These are phyloP conservation scores for Bellardia bayeri DNA, from an alignment of 2,888 invertebrate species.

Conservation along the genomic window DNA sequence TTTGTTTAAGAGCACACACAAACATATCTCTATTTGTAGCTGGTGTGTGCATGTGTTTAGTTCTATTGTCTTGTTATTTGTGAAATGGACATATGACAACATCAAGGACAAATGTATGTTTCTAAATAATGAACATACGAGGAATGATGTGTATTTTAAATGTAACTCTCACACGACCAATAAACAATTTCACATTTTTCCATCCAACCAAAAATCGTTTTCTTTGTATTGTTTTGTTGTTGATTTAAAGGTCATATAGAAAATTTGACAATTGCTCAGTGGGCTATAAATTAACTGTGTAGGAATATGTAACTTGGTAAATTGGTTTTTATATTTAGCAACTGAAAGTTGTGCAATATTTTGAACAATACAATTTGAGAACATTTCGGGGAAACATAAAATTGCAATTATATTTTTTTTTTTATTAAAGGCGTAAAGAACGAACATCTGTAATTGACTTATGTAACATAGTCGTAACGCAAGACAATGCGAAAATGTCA, in stretches of 20 bases:
- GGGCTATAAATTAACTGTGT: not conserved
- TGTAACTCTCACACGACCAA: slow-evolving; percentile 5
- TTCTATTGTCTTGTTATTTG: not conserved
- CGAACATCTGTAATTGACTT: too few species aligned
- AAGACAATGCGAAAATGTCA: too few species aligned
- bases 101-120: slow-evolving; percentile 19
- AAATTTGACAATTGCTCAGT: slow-evolving; percentile 17
- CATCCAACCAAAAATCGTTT: not conserved
- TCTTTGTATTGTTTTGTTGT: not conserved
- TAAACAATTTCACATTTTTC: slow-evolving; percentile 1
- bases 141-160: not conserved
- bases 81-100: slow-evolving; percentile 17
- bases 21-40: too few species aligned
- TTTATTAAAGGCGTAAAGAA: too few species aligned
- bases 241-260: not conserved
- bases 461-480: too few species aligned
- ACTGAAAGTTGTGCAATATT: not conserved
- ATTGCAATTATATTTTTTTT: too few species aligned
- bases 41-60: not conserved
- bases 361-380: too few species aligned
- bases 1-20: slow-evolving; percentile 12
- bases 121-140: not conserved
- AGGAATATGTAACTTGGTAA: not conserved
- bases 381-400: too few species aligned
- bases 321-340: not conserved